phyloP scores from a whole-genome alignment of 2,797 vertebrate species.

The Chiloscyllium punctatum region DNA sequence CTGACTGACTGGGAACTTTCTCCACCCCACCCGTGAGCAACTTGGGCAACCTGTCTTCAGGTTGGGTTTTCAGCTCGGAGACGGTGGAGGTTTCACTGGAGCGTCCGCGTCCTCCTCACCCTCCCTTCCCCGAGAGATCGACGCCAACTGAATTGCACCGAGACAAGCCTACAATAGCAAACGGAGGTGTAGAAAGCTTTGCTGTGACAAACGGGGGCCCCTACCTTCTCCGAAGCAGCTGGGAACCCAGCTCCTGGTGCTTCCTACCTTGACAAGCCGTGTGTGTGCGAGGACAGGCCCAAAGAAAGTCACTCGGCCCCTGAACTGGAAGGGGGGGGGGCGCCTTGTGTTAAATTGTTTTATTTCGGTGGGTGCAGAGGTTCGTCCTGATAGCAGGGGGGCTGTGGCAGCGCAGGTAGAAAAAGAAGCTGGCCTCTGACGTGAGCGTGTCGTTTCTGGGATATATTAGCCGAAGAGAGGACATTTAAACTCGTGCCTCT shows the following conservation, averaged over 20 bases:
- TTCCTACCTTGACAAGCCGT: background rate
- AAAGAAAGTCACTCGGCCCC: background rate
- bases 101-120: background rate
- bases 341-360: background rate
- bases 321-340: background rate
- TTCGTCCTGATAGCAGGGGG: background rate
- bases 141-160: background rate
- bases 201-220: background rate
- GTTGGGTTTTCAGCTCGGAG: background rate
- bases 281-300: background rate
- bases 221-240: background rate
- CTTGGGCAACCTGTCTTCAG: background rate
- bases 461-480: background rate
- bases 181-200: background rate
- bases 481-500: background rate
- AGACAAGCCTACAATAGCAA: background rate
- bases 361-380: background rate
- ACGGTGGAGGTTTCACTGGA: background rate
- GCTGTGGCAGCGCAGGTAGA: background rate
- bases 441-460: background rate
- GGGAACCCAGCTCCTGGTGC: background rate
- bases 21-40: background rate
- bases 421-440: background rate
- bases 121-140: background rate
- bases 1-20: background rate